Evolutionary conservation across 92 coral and sea anemone genomes (phyloP).

Genomic region (Hydrozoanthus gracilis): DNA sequence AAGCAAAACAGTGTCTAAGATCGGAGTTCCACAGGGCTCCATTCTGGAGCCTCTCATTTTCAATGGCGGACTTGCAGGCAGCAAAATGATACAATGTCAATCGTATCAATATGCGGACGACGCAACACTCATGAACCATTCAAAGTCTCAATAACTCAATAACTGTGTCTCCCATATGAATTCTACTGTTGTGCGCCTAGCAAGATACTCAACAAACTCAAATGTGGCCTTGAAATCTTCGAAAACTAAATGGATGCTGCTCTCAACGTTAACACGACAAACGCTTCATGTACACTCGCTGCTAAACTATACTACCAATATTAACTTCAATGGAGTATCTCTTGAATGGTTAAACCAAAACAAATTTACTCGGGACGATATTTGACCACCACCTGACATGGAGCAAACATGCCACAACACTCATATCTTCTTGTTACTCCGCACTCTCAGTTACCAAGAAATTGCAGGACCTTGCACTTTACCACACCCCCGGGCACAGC

Average conservation of each 20-base stretch:
- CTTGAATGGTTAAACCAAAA: constrained; percentile 29
- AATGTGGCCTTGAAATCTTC: constrained; percentile 48
- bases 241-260: constrained; percentile 50
- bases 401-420: constrained; percentile 37
- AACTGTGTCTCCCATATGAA: neutral
- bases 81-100: neutral
- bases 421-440: constrained; percentile 56
- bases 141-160: neutral
- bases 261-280: constrained; percentile 29
- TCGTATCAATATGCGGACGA: neutral
- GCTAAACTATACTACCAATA: neutral
- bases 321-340: neutral
- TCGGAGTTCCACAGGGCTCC: constrained; percentile 35
- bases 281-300: neutral
- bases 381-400: constrained; percentile 52
- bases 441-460: constrained; percentile 49
- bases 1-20: neutral
- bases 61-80: too few relatives aligned
- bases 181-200: neutral
- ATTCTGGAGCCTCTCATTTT: neutral
- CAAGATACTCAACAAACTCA: constrained; percentile 16
- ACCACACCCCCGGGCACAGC: constrained; percentile 19
- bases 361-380: constrained; percentile 35
- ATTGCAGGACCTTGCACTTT: constrained; percentile 54
- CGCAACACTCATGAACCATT: constrained; percentile 1